phyloP scores from a whole-genome alignment of 1,140 invertebrate species.

The silkworm (Bombyx mori) region ASM3026992v2 NC_085131.1:8971001-8971500 shows the following conservation, averaged over 20 bases:
- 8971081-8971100: no score
- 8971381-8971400: no score
- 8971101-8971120: no score
- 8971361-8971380: no score
- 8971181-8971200: background rate
- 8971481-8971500: no score
- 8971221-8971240: slow-evolving; percentile 12
- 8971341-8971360: slow-evolving; percentile 18
- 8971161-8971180: no score
- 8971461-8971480: background rate
- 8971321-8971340: slow-evolving; percentile 36
- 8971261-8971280: slow-evolving; percentile 44
- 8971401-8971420: background rate
- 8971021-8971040: no score
- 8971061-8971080: no score
- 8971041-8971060: no score
- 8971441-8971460: background rate
- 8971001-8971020: no score
- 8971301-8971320: slow-evolving; percentile 43
- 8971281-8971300: slow-evolving; percentile 50
- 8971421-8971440: background rate
- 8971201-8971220: background rate
- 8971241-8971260: slow-evolving; percentile 29
- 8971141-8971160: no score
- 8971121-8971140: no score